Base-by-base conservation (phyloP, 2,888 invertebrate species). In the Heliconius ethilla region DNA sequence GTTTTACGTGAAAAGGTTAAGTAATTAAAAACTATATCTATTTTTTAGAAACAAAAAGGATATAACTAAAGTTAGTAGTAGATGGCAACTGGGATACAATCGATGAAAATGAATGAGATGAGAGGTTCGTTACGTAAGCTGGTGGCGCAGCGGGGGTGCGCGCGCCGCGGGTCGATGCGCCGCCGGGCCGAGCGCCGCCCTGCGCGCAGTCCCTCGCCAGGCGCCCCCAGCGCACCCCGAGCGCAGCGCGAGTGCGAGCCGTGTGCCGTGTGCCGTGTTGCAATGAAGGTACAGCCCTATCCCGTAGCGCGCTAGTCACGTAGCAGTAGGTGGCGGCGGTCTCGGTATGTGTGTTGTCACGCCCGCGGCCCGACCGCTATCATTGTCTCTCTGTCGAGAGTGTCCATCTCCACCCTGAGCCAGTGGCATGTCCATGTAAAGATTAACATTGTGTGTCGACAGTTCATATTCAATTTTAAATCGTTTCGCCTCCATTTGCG, bases 271-370 rank as follows among this genome's bases (percentile, higher is more conserved):
- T 89, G 33, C 33, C 7, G 33, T 33, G 92, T 93, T 92, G 93
- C 92, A 88, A 94, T 94, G 94, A 92, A 94, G 94, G 94, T 94
- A 94, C 85, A 88, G 84, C 87, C 88, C 89, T 87, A 86, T 85
- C 86, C 87, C 87, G 87, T 92, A 92, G 91, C 87, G 91, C 89
- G 89, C 85, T 92, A 92, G 91, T 89, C 90, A 89, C 89, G 86
- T 92, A 91, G 92, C 89, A 87, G 89, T 92, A 91, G 89, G 91
- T 90, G 89, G 89, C 89, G 87, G 86, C 85, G 86, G 85, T 83
- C 88, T 87, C 89, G 91, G 90, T 90, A 88, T 88, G 91, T 85
- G 63, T 82, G 83, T 84, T 79, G 80, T 77, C 77, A 82, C 83
- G 69, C 79, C 83, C 82, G 82, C 83, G 84, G 84, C 82, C 84